Conservation (phyloP, 2,113 vertebrate genomes). For the Sigmodon hispidus region DNA sequence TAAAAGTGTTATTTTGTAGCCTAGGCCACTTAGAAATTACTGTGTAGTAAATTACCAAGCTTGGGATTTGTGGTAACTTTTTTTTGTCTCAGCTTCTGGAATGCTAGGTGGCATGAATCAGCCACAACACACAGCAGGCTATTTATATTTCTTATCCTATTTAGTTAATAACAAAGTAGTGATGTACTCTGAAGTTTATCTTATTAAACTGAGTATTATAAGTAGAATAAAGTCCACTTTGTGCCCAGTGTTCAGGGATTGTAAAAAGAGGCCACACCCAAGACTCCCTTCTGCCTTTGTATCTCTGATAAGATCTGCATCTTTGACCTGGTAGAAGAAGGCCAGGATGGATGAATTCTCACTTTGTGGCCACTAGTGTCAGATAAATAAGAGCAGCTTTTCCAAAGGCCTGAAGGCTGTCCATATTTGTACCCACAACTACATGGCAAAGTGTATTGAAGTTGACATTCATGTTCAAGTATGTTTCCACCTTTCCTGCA, state of each 20-base stretch:
- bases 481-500: neutral
- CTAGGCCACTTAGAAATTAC: too few species aligned
- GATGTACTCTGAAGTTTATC: neutral
- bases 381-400: neutral
- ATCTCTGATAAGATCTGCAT: neutral
- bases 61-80: neutral
- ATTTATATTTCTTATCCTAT: neutral
- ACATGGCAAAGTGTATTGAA: neutral
- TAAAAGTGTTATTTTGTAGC: too few species aligned
- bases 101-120: neutral
- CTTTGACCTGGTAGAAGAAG: neutral
- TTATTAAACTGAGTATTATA: neutral
- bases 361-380: neutral
- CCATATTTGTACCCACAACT: neutral
- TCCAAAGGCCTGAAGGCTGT: neutral
- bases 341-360: neutral
- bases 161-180: neutral
- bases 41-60: too few species aligned
- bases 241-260: neutral
- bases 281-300: neutral
- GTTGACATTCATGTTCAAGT: neutral
- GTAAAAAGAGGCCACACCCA: neutral
- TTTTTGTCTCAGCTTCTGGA: neutral
- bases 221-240: neutral
- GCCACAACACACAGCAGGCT: neutral